These are phyloP conservation scores for Drosophila suzukii DNA, from an alignment of 1,140 invertebrate genomes.

Conservation along the genomic window DNA sequence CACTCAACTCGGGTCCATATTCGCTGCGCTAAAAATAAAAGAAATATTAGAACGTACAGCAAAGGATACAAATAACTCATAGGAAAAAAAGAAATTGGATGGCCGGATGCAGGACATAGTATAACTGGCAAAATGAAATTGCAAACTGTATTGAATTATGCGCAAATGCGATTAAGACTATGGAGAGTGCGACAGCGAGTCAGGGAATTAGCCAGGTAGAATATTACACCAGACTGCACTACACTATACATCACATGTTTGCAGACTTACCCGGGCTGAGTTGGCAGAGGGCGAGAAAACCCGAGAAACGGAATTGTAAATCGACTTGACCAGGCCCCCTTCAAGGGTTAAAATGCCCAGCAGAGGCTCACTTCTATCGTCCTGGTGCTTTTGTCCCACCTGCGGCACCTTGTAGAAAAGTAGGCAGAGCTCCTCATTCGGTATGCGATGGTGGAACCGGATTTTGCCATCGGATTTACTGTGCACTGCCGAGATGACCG, in stretches of 20 bases:
- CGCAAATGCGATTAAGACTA: slow-evolving; percentile 73
- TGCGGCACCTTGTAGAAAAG: slow-evolving; percentile 84
- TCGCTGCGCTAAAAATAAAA: slow-evolving; percentile 64
- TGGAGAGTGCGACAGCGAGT: slow-evolving; percentile 11
- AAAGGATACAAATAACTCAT: slow-evolving; percentile 33
- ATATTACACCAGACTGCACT: slow-evolving; percentile 54
- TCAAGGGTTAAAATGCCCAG: slow-evolving; percentile 84
- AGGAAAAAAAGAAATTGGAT: slow-evolving; percentile 46
- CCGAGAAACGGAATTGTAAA: slow-evolving; percentile 84
- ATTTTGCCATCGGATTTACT: slow-evolving; percentile 81
- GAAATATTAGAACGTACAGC: background rate
- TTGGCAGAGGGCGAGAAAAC: slow-evolving; percentile 78
- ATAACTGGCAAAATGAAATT: slow-evolving; percentile 78
- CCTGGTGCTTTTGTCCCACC: slow-evolving; percentile 43
- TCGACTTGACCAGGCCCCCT: slow-evolving; percentile 84
- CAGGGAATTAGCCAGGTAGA: slow-evolving; percentile 54
- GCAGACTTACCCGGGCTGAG: slow-evolving; percentile 64
- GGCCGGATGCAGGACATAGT: slow-evolving; percentile 31
- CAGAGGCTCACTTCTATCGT: slow-evolving; percentile 47
- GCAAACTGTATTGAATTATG: slow-evolving; percentile 75
- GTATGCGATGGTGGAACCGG: slow-evolving; percentile 84
- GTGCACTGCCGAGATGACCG: slow-evolving; percentile 79
- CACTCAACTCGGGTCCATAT: slow-evolving; percentile 75
- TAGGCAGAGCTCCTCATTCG: slow-evolving; percentile 81
- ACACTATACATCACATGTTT: slow-evolving; percentile 1